A percentile compares a stretch with the other conserved stretches of the same genome.
phyloP scores from a whole-genome alignment of 2,888 invertebrate species.

The Tuta absoluta region DNA sequence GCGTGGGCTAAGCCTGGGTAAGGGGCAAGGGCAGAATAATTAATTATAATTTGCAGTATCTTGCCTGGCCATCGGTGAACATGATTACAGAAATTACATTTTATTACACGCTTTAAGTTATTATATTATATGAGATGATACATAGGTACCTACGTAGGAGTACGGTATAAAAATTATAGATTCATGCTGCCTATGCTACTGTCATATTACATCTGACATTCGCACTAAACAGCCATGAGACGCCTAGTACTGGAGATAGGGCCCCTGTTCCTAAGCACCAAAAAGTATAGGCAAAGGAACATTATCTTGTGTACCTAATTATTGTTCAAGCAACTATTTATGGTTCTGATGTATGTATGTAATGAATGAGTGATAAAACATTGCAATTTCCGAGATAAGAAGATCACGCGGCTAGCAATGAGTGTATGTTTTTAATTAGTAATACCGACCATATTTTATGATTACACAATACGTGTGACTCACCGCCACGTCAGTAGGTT shows the following conservation, averaged over 20 bases:
- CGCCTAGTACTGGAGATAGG: too few relatives aligned
- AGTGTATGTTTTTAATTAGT: neutral
- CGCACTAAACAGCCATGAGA: too few relatives aligned
- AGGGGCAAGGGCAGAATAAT: too few relatives aligned
- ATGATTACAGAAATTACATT: neutral
- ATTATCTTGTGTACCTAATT: neutral
- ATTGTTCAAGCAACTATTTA: neutral
- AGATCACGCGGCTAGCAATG: slow-evolving; percentile 4
- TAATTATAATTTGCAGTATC: neutral
- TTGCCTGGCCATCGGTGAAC: neutral
- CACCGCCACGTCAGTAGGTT: neutral
- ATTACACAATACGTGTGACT: neutral
- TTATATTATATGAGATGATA: too few relatives aligned
- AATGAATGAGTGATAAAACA: neutral
- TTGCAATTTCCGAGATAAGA: neutral
- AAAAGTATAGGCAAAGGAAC: too few relatives aligned
- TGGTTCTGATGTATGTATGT: too few relatives aligned
- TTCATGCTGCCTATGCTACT: too few relatives aligned
- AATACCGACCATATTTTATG: neutral
- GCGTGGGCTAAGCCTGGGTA: slow-evolving; percentile 2
- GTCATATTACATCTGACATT: too few relatives aligned
- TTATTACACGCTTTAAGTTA: neutral
- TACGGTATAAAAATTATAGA: too few relatives aligned
- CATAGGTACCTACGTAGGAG: too few relatives aligned
- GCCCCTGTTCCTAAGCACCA: too few relatives aligned